Evolutionary conservation across 2,113 vertebrate species (phyloP).

Genomic region (Globicephala melas): DNA sequence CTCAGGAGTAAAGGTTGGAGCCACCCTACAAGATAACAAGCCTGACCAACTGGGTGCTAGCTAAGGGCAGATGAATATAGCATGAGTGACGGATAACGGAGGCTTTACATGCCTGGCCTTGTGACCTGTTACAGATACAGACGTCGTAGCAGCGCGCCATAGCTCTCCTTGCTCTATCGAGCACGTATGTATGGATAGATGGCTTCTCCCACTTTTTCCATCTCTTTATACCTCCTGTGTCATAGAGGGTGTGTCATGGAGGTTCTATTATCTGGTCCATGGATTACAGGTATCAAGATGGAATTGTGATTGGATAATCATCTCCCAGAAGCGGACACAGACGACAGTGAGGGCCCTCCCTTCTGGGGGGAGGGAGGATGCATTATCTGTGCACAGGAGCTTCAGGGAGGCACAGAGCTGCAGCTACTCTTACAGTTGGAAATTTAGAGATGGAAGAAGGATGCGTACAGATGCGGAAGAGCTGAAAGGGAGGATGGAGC

Average conservation of each 20-base stretch:
- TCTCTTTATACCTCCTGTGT: too few relatives aligned
- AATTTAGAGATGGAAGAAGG: neutral
- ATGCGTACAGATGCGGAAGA: neutral
- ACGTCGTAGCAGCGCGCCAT: neutral
- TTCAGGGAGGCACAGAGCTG: fast-evolving
- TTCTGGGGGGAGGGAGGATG: fast-evolving
- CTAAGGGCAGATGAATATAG: neutral
- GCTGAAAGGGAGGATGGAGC: neutral
- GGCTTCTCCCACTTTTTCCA: too few relatives aligned
- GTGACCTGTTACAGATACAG: too few relatives aligned
- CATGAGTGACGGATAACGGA: neutral
- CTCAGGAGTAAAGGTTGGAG: neutral
- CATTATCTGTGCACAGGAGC: fast-evolving
- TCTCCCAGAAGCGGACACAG: fast-evolving
- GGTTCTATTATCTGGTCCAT: fast-evolving
- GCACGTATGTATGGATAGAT: fast-evolving
- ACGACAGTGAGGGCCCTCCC: fast-evolving
- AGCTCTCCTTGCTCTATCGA: fast-evolving
- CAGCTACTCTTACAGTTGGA: fast-evolving
- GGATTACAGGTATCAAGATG: fast-evolving
- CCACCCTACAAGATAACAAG: too few relatives aligned
- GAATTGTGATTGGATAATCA: fast-evolving
- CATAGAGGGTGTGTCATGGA: fast-evolving
- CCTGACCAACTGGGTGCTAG: too few relatives aligned
- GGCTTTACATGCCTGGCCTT: neutral